phyloP scores from a whole-genome alignment of 2,797 vertebrate species.

The Darevskia nairensis region DNA sequence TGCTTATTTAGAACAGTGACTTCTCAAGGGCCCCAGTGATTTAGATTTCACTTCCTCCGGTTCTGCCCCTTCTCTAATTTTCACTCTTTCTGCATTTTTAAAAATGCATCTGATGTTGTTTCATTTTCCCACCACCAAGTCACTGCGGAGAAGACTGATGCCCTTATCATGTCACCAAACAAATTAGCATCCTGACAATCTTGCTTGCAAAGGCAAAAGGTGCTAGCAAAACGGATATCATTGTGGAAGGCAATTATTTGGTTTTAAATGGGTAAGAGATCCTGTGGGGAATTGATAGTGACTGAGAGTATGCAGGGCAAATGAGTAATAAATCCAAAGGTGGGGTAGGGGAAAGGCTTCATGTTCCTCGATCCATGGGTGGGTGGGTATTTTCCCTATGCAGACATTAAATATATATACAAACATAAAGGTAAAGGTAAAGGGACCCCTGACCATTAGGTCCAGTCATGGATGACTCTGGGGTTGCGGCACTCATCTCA shows the following conservation, averaged over 20 bases:
- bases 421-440: background rate
- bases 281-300: slow-evolving; percentile 58
- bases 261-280: slow-evolving; percentile 64
- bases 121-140: slow-evolving; percentile 27
- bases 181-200: slow-evolving; percentile 65
- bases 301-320: slow-evolving; percentile 53
- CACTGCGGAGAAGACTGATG: slow-evolving; percentile 41
- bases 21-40: background rate
- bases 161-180: slow-evolving; percentile 58
- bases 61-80: background rate
- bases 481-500: no score
- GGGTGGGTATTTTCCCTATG: slow-evolving; percentile 30
- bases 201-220: slow-evolving; percentile 52
- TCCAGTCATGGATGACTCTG: no score
- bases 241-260: slow-evolving; percentile 71
- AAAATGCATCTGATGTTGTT: background rate
- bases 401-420: slow-evolving; percentile 41
- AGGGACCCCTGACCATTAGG: no score
- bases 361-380: slow-evolving; percentile 49
- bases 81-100: slow-evolving; percentile 22
- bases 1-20: background rate
- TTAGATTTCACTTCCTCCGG: background rate
- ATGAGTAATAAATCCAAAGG: slow-evolving; percentile 56
- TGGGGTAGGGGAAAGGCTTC: slow-evolving; percentile 48
- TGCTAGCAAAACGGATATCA: slow-evolving; percentile 62